Percentiles rank a stretch among this genome's conserved stretches.
Evolutionary conservation across 1,140 invertebrate genomes (phyloP).

Genomic region (Drosophila grimshawi): DNA sequence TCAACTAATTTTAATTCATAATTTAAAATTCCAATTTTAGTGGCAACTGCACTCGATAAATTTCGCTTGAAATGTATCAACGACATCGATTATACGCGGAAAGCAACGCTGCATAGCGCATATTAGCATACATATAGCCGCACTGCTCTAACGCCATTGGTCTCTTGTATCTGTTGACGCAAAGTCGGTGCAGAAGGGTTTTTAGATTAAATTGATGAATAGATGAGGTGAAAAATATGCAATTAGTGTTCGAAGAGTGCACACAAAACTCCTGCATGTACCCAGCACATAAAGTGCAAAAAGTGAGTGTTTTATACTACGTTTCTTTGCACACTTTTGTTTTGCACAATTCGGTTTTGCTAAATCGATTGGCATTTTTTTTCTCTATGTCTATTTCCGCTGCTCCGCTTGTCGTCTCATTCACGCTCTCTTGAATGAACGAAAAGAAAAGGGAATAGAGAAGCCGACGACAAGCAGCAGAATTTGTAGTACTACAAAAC

Average conservation of each 20-base stretch:
- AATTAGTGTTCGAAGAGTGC: constrained; percentile 28
- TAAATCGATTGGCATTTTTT: constrained; percentile 75
- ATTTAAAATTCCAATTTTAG: background rate
- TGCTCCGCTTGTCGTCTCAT: constrained; percentile 48
- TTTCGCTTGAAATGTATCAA: background rate
- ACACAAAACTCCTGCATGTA: constrained; percentile 17
- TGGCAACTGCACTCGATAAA: constrained; percentile 19
- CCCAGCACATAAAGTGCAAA: constrained; percentile 38
- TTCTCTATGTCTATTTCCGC: constrained; percentile 75
- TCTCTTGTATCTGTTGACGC: constrained; percentile 63
- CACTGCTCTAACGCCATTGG: constrained; percentile 65
- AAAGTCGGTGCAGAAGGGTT: constrained; percentile 48
- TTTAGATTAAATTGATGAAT: constrained; percentile 41
- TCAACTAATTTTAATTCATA: no score
- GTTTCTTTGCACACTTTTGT: constrained; percentile 21
- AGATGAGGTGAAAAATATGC: constrained; percentile 12
- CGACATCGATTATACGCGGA: constrained; percentile 5
- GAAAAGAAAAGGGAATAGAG: constrained; percentile 28
- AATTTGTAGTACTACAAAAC: constrained; percentile 21
- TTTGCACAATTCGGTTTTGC: constrained; percentile 43
- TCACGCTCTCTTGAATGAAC: constrained; percentile 31
- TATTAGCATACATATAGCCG: constrained; percentile 38
- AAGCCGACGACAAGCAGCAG: constrained; percentile 25
- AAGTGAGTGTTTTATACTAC: constrained; percentile 50
- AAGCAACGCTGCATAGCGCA: constrained; percentile 14